These are phyloP conservation scores for Bubo bubo DNA, from an alignment of 2,113 vertebrate genomes.

Conservation along the genomic window DNA sequence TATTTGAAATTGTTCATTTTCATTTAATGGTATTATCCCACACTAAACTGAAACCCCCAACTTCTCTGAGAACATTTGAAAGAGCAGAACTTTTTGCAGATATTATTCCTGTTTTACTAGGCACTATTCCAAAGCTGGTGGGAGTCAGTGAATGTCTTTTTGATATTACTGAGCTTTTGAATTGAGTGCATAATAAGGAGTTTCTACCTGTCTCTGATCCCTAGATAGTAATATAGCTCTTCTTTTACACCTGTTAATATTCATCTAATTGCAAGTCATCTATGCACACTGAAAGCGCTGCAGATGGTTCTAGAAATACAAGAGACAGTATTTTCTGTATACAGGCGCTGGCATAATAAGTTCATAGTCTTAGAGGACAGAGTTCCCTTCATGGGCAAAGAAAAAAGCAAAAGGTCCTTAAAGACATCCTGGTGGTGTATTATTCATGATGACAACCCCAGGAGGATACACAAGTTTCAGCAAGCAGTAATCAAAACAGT, in stretches of 20 bases:
- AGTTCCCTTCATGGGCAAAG: not conserved
- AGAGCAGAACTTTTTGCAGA: not conserved
- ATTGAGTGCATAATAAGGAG: not conserved
- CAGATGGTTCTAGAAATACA: not conserved
- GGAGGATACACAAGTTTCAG: not conserved
- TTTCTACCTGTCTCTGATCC: not conserved
- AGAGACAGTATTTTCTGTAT: not conserved
- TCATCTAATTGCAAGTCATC: not conserved
- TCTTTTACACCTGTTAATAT: not conserved
- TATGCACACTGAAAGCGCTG: accelerated
- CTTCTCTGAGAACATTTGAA: not conserved
- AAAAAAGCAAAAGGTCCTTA: not conserved
- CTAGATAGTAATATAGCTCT: not conserved
- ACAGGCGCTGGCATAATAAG: not conserved
- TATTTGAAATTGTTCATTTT: not conserved
- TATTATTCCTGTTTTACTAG: not conserved
- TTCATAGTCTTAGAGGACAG: not conserved
- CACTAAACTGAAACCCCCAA: not conserved
- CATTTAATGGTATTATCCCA: not conserved
- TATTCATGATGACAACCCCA: not conserved
- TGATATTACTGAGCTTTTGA: not conserved
- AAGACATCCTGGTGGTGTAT: not conserved
- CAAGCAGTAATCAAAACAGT: not conserved
- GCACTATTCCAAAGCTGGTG: not conserved
- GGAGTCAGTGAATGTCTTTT: not conserved